Evolutionary conservation across 2,797 vertebrate genomes (phyloP), one percentile per base, ranked within the genome.

Genomic region (Chiroxiphia lanceolata): DNA sequence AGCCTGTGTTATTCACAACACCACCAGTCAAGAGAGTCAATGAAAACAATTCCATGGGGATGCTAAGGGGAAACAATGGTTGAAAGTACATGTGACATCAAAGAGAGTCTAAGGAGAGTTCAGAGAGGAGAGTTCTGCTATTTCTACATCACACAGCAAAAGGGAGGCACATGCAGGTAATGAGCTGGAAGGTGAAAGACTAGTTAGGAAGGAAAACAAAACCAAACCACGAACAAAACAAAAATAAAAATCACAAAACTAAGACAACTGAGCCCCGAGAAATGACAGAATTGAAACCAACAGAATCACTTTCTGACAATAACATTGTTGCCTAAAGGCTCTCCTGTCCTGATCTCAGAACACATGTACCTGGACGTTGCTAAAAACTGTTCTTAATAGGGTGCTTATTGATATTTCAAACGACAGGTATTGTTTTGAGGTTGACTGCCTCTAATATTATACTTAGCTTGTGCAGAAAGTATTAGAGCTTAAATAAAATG

Each of bases 281-380:
- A 90, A 81, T 13, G 5, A 36, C 48, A 63, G 31, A 75, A 68
- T 27, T 36, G 3, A 83, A 69, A 60, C 10, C 12, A 44, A 67
- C 2, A 44, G n/a, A 59, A 42, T 47, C 14, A 13, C 19, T 51
- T 70, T 63, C 7, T 64, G 40, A 36, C 40, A 54, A 14, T 33
- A 40, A 8, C 6, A 5, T 9, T 17, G 13, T 6, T 75, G 34
- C 36, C 27, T 64, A 33, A 75, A 78, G 33, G 9, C 11, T 64
- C 18, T 23, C 10, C 12, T 33, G 22, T 33, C 11, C 33, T 69
- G 7, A 27, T 78, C 27, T 87, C 63, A 45, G 45, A 75, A 51
- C 6, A 40, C 4, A 14, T 1, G 3, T 17, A 31, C 44, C 5
- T 34, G n/a, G 16, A 27, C 11, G 3, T n/a, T 12, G n/a, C 19